Base-by-base conservation (phyloP, 1,140 invertebrate genomes). In the Drosophila burlai region DNA sequence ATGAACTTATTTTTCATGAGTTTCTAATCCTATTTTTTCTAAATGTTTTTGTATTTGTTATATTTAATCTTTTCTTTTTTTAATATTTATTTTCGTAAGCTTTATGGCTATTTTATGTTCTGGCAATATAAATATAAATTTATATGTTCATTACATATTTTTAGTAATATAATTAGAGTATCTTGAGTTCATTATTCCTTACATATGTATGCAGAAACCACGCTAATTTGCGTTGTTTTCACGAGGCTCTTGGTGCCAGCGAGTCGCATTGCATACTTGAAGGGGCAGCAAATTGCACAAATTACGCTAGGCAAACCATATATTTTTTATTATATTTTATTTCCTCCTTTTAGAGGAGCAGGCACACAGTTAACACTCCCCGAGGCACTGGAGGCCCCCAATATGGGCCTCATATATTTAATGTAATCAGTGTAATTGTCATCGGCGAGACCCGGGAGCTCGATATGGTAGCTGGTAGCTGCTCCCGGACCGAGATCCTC, bases 391-490 rank as follows among this genome's bases (percentile, higher is more conserved):
- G 15, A 21, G 63, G 11, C 40, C 49, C 84, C 84, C 77, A 89
- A 89, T 87, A 89, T 87, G 84, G 84, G 31, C 69, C 78, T 87
- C 77, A 87, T 89, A 83, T 87, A 83, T 87, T 81, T 81, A 87
- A 87, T 83, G 78, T 84, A 89, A 89, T 89, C 85, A 90, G 81
- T 89, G 85, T 90, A 89, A 89, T 89, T 89, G 85, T 89, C 85
- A 84, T 68, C 57, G 65, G 57, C 81, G 63, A 75, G 29, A 52
- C 49, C 29, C 45, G 40, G 62, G 59, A 64, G 52, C 71, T 55
- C 69, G 50, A 76, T 74, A 74, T 58, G 71, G 65, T 11, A 18
- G 50, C 29, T 16, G 34, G 34, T 11, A 11, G 34, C 47, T 69
- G 47, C 61, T 54, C 47, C 36, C 45, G 34, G 46, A 59, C 29